Evolutionary conservation across 2,797 vertebrate genomes (phyloP), one percentile per base, ranked within the genome.

Genomic region (Sciurus carolinensis): DNA sequence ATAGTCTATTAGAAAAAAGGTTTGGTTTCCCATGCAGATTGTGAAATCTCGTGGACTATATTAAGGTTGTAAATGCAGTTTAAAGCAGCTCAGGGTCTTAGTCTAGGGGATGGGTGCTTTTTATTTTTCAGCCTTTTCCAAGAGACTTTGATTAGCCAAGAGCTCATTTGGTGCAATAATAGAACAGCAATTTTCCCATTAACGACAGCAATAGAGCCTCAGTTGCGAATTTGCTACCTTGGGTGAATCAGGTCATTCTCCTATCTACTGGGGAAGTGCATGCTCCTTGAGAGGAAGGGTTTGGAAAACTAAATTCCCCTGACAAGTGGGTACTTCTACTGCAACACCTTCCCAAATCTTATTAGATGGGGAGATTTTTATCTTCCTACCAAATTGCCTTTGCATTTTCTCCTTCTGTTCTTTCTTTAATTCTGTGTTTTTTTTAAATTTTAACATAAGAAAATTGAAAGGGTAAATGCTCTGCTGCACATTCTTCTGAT

Each of bases 61-160:
- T 30, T 67, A 77, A 73, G 36, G 0, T 62, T 90, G 22, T 33
- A 89, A 95, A 71, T 50, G 87, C 33, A 87, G 8, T 88, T 64
- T 89, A 87, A 0, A 90, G 69, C 11, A 3, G 90, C 33, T 66
- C 42, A 80, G 30, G 50, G 90, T 1, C 0, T 2, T 0, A 28
- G 91, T 94, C 36, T 30, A 92, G 75, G 67, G 33, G 7, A 79
- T 92, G 42, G 12, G 75, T 93, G 26, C n/a, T 91, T 96, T 90
- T 75, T 52, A 39, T 59, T 97, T 87, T 86, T 64, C 44, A 39
- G 82, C 33, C 36, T 88, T 93, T 90, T 82, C 84, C 90, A 69
- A 44, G 72, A 86, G 90, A 64, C 54, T 93, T 64, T 89, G 84
- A 97, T 94, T 91, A 96, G 44, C 20, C 69, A 7, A 47, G 22